Base-by-base conservation (phyloP, 1,140 invertebrate species). In the Rhopalosiphum maidis region DNA sequence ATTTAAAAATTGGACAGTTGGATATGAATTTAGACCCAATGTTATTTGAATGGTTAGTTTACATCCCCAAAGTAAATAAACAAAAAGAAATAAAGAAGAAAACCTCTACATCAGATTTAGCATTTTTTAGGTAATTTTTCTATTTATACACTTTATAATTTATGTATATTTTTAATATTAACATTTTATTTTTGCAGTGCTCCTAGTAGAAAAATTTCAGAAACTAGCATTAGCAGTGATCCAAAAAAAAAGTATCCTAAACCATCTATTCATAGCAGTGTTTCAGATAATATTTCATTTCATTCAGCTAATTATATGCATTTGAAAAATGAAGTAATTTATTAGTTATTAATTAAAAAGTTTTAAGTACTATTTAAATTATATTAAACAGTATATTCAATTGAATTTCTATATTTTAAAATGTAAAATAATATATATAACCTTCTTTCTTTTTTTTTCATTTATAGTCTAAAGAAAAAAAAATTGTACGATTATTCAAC, bases 21-120 rank as follows among this genome's bases (percentile, higher is more conserved):
- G 95, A 96, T 93, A 95, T 96, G 86, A 96, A 96, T 90, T 94
- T 97, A 68, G 97, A 97, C 95, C 97, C 97, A 8, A 95, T 96
- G 30, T 94, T 97, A 8, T 95, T 96, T 86, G 95, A 96, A 54
- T 97, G 97, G 96, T 94, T 97, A 7, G 94, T 96, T 82, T 94
- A 94, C n/a, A 46, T 60, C 23, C 94, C 94, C 0, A 41, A 77
- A 82, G 41, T 85, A 41, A 41, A 85, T 85, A 54, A 51, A 96
- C 94, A 96, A 95, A 93, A 96, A 96, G 1, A 94, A 96, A 60
- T 95, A 95, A 94, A 94, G 94, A 90, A 95, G 94, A 3, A 94
- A 94, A 23, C 95, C 95, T 85, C 95, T 96, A 94, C 96, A 51
- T 93, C 91, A 60, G 91, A 93, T 85, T 93, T 93, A 93, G 91